Conservation (phyloP, 2,797 vertebrate species). For the Phaenicophaeus curvirostris region DNA sequence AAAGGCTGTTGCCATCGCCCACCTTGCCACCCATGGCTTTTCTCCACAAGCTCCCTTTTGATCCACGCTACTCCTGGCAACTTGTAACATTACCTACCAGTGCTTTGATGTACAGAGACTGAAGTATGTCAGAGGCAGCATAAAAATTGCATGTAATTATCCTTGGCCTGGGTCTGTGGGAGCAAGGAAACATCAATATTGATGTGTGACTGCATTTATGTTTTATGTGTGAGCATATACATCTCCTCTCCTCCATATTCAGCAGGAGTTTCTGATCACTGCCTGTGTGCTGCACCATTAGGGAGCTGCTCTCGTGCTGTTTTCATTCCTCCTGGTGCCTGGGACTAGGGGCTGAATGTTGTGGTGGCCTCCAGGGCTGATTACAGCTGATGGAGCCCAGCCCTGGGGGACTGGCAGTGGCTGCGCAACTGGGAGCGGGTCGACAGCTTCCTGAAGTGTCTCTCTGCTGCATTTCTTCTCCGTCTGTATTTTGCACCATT, state of each 20-base stretch:
- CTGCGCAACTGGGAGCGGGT: accelerated
- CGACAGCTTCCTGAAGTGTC: not conserved
- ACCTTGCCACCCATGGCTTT: not conserved
- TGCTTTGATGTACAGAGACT: slow-evolving; percentile 39
- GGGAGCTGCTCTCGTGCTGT: not conserved
- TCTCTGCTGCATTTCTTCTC: not conserved
- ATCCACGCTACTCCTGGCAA: not conserved
- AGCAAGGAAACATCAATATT: slow-evolving; percentile 66
- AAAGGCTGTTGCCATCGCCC: not conserved
- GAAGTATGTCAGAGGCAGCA: slow-evolving; percentile 38
- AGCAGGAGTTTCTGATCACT: slow-evolving; percentile 33
- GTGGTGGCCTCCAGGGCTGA: not conserved
- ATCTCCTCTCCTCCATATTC: not conserved
- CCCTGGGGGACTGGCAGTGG: not conserved
- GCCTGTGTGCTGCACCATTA: not conserved
- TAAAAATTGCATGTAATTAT: slow-evolving; percentile 65
- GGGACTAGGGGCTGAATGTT: not conserved
- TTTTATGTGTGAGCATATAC: slow-evolving; percentile 1
- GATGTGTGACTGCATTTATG: slow-evolving; percentile 55
- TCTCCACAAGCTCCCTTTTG: not conserved
- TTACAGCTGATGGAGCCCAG: not conserved
- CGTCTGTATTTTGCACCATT: not conserved
- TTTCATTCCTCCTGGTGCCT: not conserved
- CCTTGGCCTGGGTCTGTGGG: slow-evolving; percentile 48
- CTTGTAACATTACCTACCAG: not conserved